Evolutionary conservation across 2,888 invertebrate genomes (phyloP).

Genomic region (Harpalus rubripes): DNA sequence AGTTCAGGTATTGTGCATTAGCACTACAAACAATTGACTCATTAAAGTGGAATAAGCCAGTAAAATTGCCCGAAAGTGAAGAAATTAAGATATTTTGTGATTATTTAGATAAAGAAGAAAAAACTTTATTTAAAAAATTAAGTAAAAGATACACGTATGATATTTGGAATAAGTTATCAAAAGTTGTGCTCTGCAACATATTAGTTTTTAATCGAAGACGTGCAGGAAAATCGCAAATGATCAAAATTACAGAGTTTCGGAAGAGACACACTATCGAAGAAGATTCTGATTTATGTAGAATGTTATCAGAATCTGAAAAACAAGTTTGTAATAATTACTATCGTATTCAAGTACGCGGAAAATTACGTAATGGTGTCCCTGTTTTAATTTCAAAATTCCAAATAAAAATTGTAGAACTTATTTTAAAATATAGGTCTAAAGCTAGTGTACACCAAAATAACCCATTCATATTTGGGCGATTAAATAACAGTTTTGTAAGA

Average conservation of each 20-base stretch:
- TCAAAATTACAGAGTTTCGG: neutral
- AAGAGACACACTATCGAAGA: constrained; percentile 5
- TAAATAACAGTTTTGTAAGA: constrained; percentile 14
- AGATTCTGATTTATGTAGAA: constrained; percentile 18
- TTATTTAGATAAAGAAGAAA: constrained; percentile 6
- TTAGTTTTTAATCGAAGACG: constrained; percentile 16
- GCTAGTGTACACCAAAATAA: neutral
- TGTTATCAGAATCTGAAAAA: constrained; percentile 16
- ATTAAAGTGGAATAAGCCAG: constrained; percentile 7
- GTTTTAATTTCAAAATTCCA: neutral
- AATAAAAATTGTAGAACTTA: neutral
- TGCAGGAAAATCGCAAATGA: constrained; percentile 18
- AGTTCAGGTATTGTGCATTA: neutral
- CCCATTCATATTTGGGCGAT: constrained; percentile 1
- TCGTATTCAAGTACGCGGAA: constrained; percentile 13
- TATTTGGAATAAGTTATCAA: neutral
- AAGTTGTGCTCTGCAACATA: constrained; percentile 18
- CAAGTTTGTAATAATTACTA: constrained; percentile 2
- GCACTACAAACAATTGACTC: neutral
- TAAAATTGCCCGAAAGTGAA: neutral
- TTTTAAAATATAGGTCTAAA: neutral
- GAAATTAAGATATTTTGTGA: neutral
- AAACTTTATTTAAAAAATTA: neutral
- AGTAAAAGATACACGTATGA: neutral
- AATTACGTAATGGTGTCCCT: constrained; percentile 11